These are phyloP conservation scores for Drosophila ananassae DNA, from an alignment of 1,140 invertebrate species.

Conservation along the genomic window DNA sequence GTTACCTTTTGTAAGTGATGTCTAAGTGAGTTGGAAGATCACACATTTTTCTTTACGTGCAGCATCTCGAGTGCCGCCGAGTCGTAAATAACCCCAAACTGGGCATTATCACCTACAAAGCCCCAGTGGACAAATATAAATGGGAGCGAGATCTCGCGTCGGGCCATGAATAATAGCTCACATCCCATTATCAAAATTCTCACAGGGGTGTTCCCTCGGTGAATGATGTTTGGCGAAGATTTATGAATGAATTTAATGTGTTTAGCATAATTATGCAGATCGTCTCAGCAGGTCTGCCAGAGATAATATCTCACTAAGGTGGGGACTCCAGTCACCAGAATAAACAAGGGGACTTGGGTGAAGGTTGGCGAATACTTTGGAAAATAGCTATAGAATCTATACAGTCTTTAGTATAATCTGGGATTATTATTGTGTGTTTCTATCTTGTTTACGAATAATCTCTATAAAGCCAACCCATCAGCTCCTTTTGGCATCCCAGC, in stretches of 20 bases:
- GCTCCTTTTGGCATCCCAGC: constrained; percentile 3
- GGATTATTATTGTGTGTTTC: not conserved
- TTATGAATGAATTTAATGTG: constrained; percentile 71
- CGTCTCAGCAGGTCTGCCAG: constrained; percentile 6
- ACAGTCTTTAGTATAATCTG: not conserved
- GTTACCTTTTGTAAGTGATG: not conserved
- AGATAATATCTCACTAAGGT: constrained; percentile 43
- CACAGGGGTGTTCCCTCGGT: constrained; percentile 20
- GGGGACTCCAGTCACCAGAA: not conserved
- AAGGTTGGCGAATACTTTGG: not conserved
- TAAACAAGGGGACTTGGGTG: constrained; percentile 4
- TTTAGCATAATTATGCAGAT: constrained; percentile 70
- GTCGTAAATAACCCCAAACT: constrained; percentile 67
- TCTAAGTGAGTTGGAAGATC: not conserved
- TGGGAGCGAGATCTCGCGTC: constrained; percentile 52
- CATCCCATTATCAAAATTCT: constrained; percentile 48
- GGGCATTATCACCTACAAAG: constrained; percentile 77
- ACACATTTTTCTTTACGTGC: not conserved
- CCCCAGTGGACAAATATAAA: constrained; percentile 50
- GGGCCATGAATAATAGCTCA: constrained; percentile 67
- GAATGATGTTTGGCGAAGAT: constrained; percentile 53
- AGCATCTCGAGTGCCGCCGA: constrained; percentile 15
- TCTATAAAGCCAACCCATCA: not conserved
- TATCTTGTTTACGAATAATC: not conserved
- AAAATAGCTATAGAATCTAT: no score